Evolutionary conservation across 2,888 invertebrate species (phyloP).

Genomic region (Charanyca ferruginea): DNA sequence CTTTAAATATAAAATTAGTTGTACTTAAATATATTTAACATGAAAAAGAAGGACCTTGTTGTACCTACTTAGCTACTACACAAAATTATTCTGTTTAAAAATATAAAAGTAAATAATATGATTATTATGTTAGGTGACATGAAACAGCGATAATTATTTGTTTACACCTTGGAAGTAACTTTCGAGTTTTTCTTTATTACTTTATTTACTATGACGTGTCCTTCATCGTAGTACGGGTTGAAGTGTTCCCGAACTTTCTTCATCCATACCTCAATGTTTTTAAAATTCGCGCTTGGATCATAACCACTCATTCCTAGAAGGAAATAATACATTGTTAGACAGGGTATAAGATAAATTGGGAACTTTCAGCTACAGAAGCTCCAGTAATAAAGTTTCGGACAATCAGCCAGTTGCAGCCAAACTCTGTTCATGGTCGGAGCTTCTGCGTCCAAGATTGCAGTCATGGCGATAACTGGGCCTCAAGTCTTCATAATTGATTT

Average conservation of each 20-base stretch:
- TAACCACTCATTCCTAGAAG: constrained; percentile 93
- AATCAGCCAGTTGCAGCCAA: no score
- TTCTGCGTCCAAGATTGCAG: no score
- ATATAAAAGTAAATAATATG: no score
- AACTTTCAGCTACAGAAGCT: no score
- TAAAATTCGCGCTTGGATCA: constrained; percentile 91
- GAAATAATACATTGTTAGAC: constrained; percentile 11
- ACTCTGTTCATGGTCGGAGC: no score
- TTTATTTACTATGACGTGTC: constrained; percentile 90
- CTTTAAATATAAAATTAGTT: not conserved
- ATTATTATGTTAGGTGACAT: no score
- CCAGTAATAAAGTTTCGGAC: no score
- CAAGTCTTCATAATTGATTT: no score
- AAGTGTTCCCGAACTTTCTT: constrained; percentile 91
- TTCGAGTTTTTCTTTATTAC: constrained; percentile 79
- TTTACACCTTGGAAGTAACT: constrained; percentile 72
- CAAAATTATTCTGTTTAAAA: no score
- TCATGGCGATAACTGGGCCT: no score
- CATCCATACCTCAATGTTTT: constrained; percentile 92
- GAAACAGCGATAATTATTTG: no score
- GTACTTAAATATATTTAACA: not conserved
- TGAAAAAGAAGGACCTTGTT: not conserved
- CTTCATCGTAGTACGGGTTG: constrained; percentile 93
- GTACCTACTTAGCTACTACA: not conserved
- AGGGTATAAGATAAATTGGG: no score